Base-by-base conservation (phyloP, 1,140 invertebrate species). In the Belonocnema kinseyi region DNA sequence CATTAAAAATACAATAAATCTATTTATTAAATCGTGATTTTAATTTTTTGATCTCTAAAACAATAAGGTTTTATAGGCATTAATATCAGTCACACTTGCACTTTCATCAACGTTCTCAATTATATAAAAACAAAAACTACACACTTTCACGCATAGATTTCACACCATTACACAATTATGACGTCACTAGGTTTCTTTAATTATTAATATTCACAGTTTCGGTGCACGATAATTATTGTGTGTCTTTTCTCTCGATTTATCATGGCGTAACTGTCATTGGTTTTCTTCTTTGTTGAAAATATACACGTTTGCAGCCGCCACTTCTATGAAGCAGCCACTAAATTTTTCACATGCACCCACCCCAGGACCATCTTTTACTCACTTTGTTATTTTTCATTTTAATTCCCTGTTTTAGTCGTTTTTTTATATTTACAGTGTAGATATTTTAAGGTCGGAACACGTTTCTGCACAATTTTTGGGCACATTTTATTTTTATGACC, bases 301-400 rank as follows among this genome's bases (percentile, higher is more conserved):
- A 66, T 66, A 66, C 33, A 66, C 61, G 12, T 66, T 66, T 56
- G 12, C 2, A 66, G 26, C 40, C 13, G 12, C 61, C n/a, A 21
- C 61, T 58, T 58, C 26, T 58, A 8, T 16, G 8, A n/a, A 40
- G 61, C 61, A 66, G 61, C 40, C 21, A 33, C 33, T 40, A 16
- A 40, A 33, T 66, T 66, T n/a, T 16, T 40, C 84, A 88, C 88
- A 90, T 91, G 89, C 89, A 88, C 88, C 88, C 79, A 88, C 80
- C 86, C 85, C 88, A 85, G 88, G 89, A 90, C 88, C 87, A 89
- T 88, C 75, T 66, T 66, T 66, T n/a, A 66, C 61, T 46, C 58
- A 66, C 58, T 66, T 66, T 66, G 5, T 21, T 33, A 70, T 81
- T 78, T 80, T 82, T 82, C 53, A 46, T 8, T 70, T 76, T 79